Evolutionary conservation across 2,797 vertebrate genomes (phyloP).

Genomic region (Eulemur rubriventer): DNA sequence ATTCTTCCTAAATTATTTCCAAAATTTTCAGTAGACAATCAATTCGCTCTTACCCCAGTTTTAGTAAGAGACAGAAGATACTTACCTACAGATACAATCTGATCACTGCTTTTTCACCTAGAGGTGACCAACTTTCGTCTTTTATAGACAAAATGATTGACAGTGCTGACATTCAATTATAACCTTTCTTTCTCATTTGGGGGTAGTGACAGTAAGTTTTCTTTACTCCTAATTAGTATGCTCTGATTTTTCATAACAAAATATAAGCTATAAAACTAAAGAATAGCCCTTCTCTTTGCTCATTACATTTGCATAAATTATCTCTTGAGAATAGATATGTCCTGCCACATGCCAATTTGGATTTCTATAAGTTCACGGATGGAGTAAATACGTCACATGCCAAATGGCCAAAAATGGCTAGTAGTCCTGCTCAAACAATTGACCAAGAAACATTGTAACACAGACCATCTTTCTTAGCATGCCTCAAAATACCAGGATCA

Average conservation of each 20-base stretch:
- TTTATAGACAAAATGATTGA: background rate
- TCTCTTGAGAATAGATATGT: background rate
- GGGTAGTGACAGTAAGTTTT: background rate
- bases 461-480: background rate
- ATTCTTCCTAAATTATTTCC: background rate
- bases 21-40: background rate
- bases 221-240: background rate
- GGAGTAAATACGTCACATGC: background rate
- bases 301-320: background rate
- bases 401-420: background rate
- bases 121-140: background rate
- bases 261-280: background rate
- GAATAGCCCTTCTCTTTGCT: background rate
- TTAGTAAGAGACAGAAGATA: background rate
- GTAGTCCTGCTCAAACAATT: background rate
- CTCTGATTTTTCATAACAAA: background rate
- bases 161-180: background rate
- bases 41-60: background rate
- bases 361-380: background rate
- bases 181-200: background rate
- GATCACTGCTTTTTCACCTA: background rate
- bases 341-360: background rate
- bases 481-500: background rate
- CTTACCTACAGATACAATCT: background rate
- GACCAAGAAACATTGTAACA: background rate